Base-by-base conservation (phyloP, 2,113 vertebrate species). In the Melierax canorus region DNA sequence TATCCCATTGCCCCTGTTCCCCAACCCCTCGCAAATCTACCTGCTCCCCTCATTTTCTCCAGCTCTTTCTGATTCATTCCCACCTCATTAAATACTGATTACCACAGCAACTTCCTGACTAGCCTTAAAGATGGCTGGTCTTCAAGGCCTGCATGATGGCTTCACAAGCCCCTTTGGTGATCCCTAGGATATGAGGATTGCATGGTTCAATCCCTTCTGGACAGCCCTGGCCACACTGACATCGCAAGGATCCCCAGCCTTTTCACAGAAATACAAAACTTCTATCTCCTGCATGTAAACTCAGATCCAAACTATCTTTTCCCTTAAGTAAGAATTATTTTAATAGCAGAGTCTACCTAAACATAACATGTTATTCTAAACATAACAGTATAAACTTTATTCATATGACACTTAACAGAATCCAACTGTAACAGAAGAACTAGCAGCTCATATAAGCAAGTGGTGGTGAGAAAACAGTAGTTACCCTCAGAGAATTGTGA, bases 281-380 rank as follows among this genome's bases (percentile, higher is more conserved):
- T 88, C 32, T n/a, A 67, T 0, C 0, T 46, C 14, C 34, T 53
- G 30, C 39, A 64, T 6, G 10, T 39, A 66, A 85, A n/a, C 8
- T 62, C 53, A 34, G 43, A 56, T 41, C 19, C 36, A 58, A 55
- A 11, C 8, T 34, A 32, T 29, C 39, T 3, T 23, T 48, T 60
- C 17, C 36, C 15, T 62, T 39, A 75, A 20, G 7, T 26, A 48
- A 56, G 21, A 50, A 66, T n/a, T 75, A 24, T n/a, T 75, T 51
- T 34, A 16, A 53, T 11, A 45, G 10, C 24, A 69, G 13, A 63
- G 20, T 16, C 23, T 15, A 43, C 16, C 15, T 16, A 43, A 43
- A 43, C 41, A 43, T 43, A 43, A 43, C 41, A 43, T 43, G 41
- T 16, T 87, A 53, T 10, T 73, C 13, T 21, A 41, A 88, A 43